Percentiles rank a stretch among this genome's conserved stretches.
These are phyloP conservation scores for Rhabditoides inermis DNA, from an alignment of 2,888 invertebrate genomes.

Conservation along the genomic window DNA sequence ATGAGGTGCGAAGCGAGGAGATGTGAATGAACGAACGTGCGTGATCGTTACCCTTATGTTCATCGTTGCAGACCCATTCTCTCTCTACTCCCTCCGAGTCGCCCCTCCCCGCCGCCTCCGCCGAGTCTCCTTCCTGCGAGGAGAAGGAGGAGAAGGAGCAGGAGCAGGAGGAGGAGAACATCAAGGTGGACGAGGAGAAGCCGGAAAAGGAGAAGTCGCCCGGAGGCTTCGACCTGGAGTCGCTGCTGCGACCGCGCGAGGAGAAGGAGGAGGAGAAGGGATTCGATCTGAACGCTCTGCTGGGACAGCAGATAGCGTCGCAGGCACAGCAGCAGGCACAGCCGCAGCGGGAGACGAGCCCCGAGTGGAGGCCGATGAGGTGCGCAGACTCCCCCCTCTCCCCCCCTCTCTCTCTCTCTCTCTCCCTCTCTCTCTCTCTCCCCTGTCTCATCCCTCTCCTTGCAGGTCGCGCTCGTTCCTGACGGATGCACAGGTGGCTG, in stretches of 20 bases:
- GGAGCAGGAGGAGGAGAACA: not conserved
- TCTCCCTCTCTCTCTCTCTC: no score
- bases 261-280: not conserved
- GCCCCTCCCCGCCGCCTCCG: slow-evolving; percentile 1
- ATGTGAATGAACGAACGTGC: not conserved
- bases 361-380: slow-evolving; percentile 45
- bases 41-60: not conserved
- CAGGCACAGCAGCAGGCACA: no score
- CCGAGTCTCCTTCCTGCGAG: slow-evolving; percentile 1
- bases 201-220: not conserved
- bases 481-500: slow-evolving; percentile 81
- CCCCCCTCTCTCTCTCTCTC: no score
- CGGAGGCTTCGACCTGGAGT: not conserved
- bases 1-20: not conserved
- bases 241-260: not conserved
- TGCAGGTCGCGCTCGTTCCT: slow-evolving; percentile 85
- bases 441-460: no score
- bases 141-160: not conserved
- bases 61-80: not conserved
- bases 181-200: slow-evolving; percentile 2
- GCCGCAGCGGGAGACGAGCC: not conserved
- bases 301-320: no score
- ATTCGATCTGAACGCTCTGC: no score
- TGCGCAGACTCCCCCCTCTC: no score
- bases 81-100: slow-evolving; percentile 3